Percentiles rank a stretch among this genome's conserved stretches.
Conservation (phyloP, 2,797 vertebrate genomes). For the Bucorvus abyssinicus region DNA sequence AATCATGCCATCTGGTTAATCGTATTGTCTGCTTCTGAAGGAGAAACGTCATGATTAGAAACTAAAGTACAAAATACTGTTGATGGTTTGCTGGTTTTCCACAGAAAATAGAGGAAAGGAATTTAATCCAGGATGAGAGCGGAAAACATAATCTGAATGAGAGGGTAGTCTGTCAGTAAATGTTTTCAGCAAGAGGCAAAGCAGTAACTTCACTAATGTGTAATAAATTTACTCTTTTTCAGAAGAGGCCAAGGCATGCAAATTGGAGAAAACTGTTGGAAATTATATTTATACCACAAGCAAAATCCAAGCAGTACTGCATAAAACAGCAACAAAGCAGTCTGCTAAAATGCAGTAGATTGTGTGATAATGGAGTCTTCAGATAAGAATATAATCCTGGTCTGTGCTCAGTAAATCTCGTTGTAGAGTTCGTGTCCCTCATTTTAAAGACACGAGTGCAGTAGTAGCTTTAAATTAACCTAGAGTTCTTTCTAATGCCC, state of each 20-base stretch:
- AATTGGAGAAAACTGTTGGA: not conserved
- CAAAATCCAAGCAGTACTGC: not conserved
- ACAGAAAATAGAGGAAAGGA: not conserved
- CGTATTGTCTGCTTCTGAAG: fast-evolving
- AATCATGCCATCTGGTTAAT: not conserved
- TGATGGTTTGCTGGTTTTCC: not conserved
- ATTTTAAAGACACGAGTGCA: conserved; percentile 27
- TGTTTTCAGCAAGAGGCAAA: not conserved
- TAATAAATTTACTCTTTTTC: not conserved
- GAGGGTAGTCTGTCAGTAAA: not conserved
- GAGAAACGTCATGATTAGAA: not conserved
- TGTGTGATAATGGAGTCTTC: conserved; percentile 21
- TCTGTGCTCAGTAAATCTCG: conserved; percentile 40
- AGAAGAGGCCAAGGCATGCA: not conserved
- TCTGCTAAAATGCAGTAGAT: not conserved
- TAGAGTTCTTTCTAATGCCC: not conserved
- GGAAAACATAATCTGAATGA: not conserved
- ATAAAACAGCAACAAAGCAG: not conserved
- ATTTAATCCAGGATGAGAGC: conserved; percentile 29
- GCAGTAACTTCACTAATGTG: not conserved
- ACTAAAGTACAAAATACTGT: not conserved
- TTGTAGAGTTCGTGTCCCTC: not conserved
- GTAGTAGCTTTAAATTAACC: conserved; percentile 14
- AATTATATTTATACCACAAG: not conserved
- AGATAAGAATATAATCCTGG: conserved; percentile 49